Percentiles rank a stretch among this genome's conserved stretches.
These are phyloP conservation scores for Drosophila merina DNA, from an alignment of 2,888 invertebrate genomes.

Conservation along the genomic window DNA sequence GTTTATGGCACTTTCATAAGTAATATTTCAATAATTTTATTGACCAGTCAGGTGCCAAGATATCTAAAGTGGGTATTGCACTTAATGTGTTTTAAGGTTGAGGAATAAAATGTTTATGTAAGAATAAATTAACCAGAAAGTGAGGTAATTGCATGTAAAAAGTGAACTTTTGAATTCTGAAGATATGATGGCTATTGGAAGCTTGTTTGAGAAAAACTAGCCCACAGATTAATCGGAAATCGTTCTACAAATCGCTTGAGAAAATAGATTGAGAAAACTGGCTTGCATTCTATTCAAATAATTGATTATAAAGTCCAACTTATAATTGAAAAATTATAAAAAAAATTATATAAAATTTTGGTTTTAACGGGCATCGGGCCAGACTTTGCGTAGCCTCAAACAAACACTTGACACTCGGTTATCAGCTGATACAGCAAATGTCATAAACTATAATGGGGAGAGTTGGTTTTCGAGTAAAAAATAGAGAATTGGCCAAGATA, in stretches of 20 bases:
- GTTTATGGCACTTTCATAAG: slow-evolving; percentile 17
- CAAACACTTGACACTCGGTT: neutral
- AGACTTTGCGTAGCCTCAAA: slow-evolving; percentile 13
- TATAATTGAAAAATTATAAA: too few relatives aligned
- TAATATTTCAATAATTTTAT: slow-evolving; percentile 35
- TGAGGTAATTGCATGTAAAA: neutral
- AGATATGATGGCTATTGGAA: too few relatives aligned
- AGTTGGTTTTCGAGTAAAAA: neutral
- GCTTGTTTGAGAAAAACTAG: too few relatives aligned
- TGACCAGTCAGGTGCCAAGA: slow-evolving; percentile 16
- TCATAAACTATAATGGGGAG: slow-evolving; percentile 14
- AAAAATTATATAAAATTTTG: neutral
- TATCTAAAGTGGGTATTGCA: neutral
- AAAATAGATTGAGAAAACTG: too few relatives aligned
- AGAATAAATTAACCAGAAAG: slow-evolving; percentile 1
- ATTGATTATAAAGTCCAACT: too few relatives aligned
- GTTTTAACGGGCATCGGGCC: neutral
- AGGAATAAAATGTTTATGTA: slow-evolving; percentile 8
- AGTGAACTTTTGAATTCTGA: neutral
- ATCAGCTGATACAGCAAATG: slow-evolving; percentile 43
- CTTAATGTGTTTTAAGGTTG: neutral
- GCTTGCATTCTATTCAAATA: too few relatives aligned
- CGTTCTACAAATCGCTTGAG: too few relatives aligned
- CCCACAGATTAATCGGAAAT: too few relatives aligned
- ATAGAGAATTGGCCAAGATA: slow-evolving; percentile 47